Evolutionary conservation across 2,113 vertebrate species (phyloP), one percentile per base, ranked within the genome.

Genomic region (Austrofundulus limnaeus): DNA sequence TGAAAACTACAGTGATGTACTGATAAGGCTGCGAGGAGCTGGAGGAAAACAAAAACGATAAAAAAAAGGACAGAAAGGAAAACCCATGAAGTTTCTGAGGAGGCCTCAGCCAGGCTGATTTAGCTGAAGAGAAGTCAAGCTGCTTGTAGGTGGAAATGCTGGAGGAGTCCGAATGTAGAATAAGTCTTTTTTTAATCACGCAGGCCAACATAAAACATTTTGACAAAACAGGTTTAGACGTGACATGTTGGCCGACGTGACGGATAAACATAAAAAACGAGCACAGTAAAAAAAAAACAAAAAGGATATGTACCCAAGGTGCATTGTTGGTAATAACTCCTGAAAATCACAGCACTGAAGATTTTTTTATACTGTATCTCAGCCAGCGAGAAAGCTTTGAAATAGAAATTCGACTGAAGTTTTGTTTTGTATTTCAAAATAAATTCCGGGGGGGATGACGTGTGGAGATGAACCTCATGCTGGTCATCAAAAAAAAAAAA

Each of bases 1-100:
- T 99, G 94, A 99, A 99, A 94, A 98, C 95, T 87, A 94, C 96
- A 78, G 96, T 98, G 92, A 99, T 99, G 97, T 99, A 99, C 86
- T 99, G 94, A 98, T 88, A 89, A 83, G 85, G 75, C 71, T 53
- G 23, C 1, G n/a, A 66, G 62, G 82, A 92, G 90, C 91, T 65
- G 70, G 74, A 81, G 84, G 85, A 20, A 20, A 55, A 39, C 75
- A 60, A 63, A 1, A 58, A 81, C 75, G 8, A 48, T 60, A 47
- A 58, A 20, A 53, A n/a, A 24, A 81, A 72, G 60, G 2, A 60
- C 84, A n/a, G 69, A 68, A 83, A 67, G 54, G 83, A n/a, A 72
- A 80, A 77, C 77, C 61, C 55, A 72, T 73, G 85, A 84, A 90
- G 86, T 88, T 88, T 87, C 72, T 78, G 71, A 68, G 79, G 81